Evolutionary conservation across 2,888 invertebrate species (phyloP), one percentile per base, ranked within the genome.

Genomic region (Holacanthella duospinosa): DNA sequence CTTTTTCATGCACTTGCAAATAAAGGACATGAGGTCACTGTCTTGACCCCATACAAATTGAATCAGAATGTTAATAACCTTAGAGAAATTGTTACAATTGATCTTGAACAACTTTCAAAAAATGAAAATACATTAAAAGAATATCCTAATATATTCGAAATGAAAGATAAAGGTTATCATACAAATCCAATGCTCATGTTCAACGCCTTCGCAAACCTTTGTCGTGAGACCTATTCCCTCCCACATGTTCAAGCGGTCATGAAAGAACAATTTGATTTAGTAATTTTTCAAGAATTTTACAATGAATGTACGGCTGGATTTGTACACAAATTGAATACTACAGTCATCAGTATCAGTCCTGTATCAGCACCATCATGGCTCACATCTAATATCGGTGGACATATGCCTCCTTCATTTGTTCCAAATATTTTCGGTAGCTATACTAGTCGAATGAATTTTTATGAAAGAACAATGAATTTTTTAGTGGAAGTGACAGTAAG

Each of bases 11-110:
- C 80, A 66, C 73, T 82, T 55, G 81, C 81, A 2, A 73, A 75
- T 21, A 76, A 79, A 60, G 82, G 82, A 0, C 82, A 82, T 68
- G 79, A 82, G 70, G 80, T 82, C 1, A 81, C 81, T 1, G 78
- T 81, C 1, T 78, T 82, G 24, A 78, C 80, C 3, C 77, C 78
- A 1, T 69, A 77, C 62, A 77, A 71, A 59, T 77, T 79, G 57
- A 72, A 74, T 0, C 74, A 77, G 16, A 76, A 77, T 2, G 76
- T 79, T 0, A 81, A 79, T 16, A 75, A 74, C 55, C 72, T 73
- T 48, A 72, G 72, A 43, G 75, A 70, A 60, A 60, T 68, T 19
- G 28, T 63, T 1, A 68, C 69, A 25, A 2, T 65, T 6, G 66
- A 70, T 29, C 19, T 54, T 54, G 64, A 65, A 36, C 55, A 60